Evolutionary conservation across 1,140 invertebrate species (phyloP).

Genomic region (Rhagoletis pomonella): DNA sequence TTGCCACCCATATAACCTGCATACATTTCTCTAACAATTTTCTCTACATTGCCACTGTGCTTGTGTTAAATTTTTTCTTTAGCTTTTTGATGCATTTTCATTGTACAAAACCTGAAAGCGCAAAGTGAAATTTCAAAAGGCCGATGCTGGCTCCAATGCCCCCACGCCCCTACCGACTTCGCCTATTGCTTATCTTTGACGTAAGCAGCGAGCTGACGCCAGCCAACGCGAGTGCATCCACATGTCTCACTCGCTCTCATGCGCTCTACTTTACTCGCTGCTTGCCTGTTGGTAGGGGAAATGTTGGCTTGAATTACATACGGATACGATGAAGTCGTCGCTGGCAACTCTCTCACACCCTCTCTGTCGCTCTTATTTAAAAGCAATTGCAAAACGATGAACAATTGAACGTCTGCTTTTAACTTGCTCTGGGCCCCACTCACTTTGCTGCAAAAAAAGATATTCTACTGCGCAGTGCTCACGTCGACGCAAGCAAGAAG

Average conservation of each 20-base stretch:
- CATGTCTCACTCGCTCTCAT: conserved; percentile 48
- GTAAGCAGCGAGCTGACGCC: neutral
- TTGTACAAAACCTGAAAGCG: conserved; percentile 33
- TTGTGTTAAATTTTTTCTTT: neutral
- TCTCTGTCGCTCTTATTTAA: conserved; percentile 17
- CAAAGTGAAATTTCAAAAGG: conserved; percentile 40
- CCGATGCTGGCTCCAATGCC: neutral
- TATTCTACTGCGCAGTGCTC: conserved; percentile 37
- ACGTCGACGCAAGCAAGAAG: neutral
- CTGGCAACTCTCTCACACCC: conserved; percentile 20
- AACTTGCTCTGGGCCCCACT: neutral
- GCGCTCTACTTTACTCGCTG: conserved; percentile 15
- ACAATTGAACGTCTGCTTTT: neutral
- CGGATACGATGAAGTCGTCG: neutral
- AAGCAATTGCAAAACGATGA: neutral
- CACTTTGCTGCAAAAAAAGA: neutral
- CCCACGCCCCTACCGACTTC: neutral
- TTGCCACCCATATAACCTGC: neutral
- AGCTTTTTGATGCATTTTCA: neutral
- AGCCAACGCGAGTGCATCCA: conserved; percentile 11
- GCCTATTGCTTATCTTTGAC: neutral
- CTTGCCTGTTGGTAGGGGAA: conserved; percentile 4
- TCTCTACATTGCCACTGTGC: neutral
- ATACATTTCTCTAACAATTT: neutral
- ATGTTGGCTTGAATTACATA: conserved; percentile 40